Evolutionary conservation across 1,140 invertebrate genomes (phyloP).

Genomic region (Drosophila kohkoa): DNA sequence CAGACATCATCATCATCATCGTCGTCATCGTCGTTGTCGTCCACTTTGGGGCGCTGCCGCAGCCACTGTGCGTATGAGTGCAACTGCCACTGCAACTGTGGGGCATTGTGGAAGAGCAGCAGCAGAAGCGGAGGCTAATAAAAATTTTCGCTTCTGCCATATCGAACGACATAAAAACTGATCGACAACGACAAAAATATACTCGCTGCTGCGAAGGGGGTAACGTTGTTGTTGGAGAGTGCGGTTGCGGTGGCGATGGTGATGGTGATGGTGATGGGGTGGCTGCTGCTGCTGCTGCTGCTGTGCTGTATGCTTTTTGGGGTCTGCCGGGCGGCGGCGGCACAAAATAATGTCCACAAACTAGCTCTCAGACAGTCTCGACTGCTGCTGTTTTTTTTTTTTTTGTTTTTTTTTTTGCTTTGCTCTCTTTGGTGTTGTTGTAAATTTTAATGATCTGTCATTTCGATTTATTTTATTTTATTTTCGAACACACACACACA

Average conservation of each 20-base stretch:
- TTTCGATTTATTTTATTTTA: conserved; percentile 85
- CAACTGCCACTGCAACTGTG: conserved; percentile 22
- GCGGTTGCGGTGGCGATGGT: background rate
- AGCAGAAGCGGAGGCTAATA: conserved; percentile 58
- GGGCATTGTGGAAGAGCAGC: conserved; percentile 50
- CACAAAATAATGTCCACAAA: conserved; percentile 68
- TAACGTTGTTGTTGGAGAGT: background rate
- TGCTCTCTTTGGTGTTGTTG: conserved; percentile 62
- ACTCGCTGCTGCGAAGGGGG: conserved; percentile 42
- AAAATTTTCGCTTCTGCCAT: conserved; percentile 79
- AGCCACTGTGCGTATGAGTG: conserved; percentile 7
- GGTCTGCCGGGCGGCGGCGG: conserved; percentile 18
- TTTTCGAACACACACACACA: conserved; percentile 66
- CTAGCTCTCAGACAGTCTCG: conserved; percentile 44
- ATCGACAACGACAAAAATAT: conserved; percentile 82
- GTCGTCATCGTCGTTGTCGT: conserved; percentile 1
- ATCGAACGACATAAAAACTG: conserved; percentile 83
- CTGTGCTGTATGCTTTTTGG: conserved; percentile 9
- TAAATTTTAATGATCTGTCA: conserved; percentile 84
- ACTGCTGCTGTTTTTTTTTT: conserved; percentile 31
- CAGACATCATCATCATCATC: conserved; percentile 58
- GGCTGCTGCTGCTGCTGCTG: background rate
- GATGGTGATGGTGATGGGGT: background rate
- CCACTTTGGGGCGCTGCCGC: conserved; percentile 15
- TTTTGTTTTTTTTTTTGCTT: conserved; percentile 30